Evolutionary conservation across 2,797 vertebrate genomes (phyloP), one percentile per base, ranked within the genome.

Genomic region (Zalophus californianus): DNA sequence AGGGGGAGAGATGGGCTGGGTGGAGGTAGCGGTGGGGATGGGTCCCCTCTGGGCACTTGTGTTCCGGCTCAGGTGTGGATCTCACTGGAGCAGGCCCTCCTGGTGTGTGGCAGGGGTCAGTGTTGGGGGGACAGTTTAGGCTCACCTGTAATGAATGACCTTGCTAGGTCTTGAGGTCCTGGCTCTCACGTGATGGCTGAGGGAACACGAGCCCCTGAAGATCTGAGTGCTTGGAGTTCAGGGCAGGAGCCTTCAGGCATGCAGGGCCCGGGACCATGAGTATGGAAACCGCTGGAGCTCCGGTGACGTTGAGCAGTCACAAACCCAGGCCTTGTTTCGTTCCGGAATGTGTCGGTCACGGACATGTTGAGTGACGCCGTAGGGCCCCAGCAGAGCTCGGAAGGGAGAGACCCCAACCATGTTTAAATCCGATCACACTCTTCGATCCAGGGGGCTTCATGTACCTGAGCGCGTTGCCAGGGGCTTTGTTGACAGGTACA

Each of bases 341-440:
- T 90, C 52, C 64, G 52, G 66, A 50, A 85, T 77, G 1, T n/a
- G n/a, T 60, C 25, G 94, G 92, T 89, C 96, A 60, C 21, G n/a
- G 77, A 58, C 64, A 27, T 68, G 44, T 25, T 50, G 86, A 77
- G 50, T 38, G 68, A 91, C 38, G 35, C 56, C 56, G 4, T 0
- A 10, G 25, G 6, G 48, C 27, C 48, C 21, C 21, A 29, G 29
- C 85, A 44, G 88, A 35, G 54, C 44, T 80, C 83, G 16, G 50
- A 5, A 18, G 20, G 38, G 68, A 62, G 50, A 58, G 78, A 5
- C 12, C 20, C 41, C 18, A 35, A 20, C 25, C 29, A 23, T 3
- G n/a, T 38, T 38, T 38, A 60, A 66, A 15, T 84, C 41, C 6
- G 64, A 14, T 20, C 12, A 3, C 1, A 5, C 14, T 25, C 14